Evolutionary conservation across 2,888 invertebrate species (phyloP).

Genomic region (Crematogaster levior): DNA sequence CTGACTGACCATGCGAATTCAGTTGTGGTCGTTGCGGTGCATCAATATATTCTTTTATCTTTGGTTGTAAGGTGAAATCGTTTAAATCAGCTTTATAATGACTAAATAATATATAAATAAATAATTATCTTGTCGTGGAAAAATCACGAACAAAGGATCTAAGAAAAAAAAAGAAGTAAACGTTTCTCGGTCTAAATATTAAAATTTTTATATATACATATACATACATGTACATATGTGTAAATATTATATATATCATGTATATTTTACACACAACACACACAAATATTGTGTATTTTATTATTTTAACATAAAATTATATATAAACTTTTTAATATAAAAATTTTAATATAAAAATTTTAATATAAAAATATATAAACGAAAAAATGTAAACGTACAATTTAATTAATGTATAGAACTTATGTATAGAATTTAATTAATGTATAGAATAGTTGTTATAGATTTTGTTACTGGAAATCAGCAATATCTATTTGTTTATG

Average conservation of each 20-base stretch:
- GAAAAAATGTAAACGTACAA: background rate
- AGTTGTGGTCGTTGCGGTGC: conserved; percentile 72
- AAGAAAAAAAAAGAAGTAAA: background rate
- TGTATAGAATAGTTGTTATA: no score
- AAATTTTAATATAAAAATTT: no score
- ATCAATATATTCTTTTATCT: conserved; percentile 74
- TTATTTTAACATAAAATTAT: no score
- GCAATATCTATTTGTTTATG: background rate
- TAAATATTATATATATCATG: no score
- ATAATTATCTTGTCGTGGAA: background rate
- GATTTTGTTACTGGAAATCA: background rate
- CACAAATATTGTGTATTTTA: no score
- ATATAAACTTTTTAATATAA: no score
- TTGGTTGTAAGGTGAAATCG: background rate
- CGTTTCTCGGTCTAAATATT: background rate
- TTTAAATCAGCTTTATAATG: conserved; percentile 1
- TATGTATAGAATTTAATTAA: no score
- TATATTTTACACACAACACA: no score
- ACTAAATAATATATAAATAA: no score
- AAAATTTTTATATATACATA: background rate
- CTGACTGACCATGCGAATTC: conserved; percentile 74
- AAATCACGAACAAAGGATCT: background rate
- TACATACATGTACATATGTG: no score
- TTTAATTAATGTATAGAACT: background rate
- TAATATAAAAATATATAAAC: background rate